Conservation (phyloP, 2,113 vertebrate species). For the Periophthalmus modestus region DNA sequence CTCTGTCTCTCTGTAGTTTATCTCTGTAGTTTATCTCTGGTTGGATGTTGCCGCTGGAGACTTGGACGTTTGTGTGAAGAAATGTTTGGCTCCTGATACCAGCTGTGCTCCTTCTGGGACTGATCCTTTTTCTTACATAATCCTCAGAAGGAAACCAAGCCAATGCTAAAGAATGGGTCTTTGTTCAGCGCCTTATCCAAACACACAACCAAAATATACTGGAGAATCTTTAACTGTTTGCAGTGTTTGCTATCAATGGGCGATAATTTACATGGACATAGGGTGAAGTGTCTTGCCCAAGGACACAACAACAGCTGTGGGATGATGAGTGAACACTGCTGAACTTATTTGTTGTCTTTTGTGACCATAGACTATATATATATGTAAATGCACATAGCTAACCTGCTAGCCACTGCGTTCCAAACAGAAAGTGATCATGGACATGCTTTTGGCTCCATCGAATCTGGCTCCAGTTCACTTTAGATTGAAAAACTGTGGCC, state of each 20-base stretch:
- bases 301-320: too few species aligned
- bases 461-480: too few species aligned
- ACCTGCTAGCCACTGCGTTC: too few species aligned
- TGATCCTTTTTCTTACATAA: background rate
- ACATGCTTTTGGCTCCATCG: too few species aligned
- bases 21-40: constrained; percentile 59
- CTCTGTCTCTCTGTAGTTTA: constrained; percentile 60
- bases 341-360: too few species aligned
- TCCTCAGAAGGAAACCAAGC: background rate
- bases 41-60: constrained; percentile 53
- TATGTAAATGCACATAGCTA: too few species aligned
- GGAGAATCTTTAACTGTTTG: background rate
- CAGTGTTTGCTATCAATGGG: background rate
- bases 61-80: constrained; percentile 50
- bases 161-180: background rate
- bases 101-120: constrained; percentile 41
- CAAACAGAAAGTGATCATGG: too few species aligned
- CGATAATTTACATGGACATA: too few species aligned
- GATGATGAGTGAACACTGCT: too few species aligned
- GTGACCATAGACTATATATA: too few species aligned
- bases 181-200: background rate
- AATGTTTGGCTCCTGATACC: constrained; percentile 49
- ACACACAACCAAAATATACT: background rate
- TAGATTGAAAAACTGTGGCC: too few species aligned
- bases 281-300: too few species aligned